Base-by-base conservation (phyloP, 2,797 vertebrate genomes). In the Crocodylus rhombifer region DNA sequence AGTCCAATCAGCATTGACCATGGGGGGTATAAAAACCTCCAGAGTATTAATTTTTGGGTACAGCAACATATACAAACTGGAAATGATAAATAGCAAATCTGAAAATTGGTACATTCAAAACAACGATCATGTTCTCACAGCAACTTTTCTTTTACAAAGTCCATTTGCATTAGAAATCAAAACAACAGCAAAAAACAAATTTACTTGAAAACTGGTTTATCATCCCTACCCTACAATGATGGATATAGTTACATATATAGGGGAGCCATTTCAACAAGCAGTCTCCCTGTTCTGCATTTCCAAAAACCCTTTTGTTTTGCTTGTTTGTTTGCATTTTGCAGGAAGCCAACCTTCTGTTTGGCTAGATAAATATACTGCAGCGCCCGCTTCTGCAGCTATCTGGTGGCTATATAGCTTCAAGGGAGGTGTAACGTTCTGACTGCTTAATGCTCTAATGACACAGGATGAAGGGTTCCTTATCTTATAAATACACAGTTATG, bases 401-500 rank as follows among this genome's bases (percentile, higher is more conserved):
- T 83, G 82, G 89, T 75, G 57, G 77, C 81, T 80, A 21, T 69
- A 28, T 9, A 20, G n/a, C 77, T 86, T 60, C 2, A 1, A 58
- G 87, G 69, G 30, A 20, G 4, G 30, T 64, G 15, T 18, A 61
- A 60, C 30, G 25, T 84, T 88, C 67, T 87, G 58, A 10, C 80
- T 62, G 74, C 23, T 64, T 91, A 71, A 87, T 89, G 57, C 76
- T 92, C 55, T 84, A 85, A 92, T 65, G n/a, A 9, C 0, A 1
- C 86, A 78, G 83, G 90, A 93, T 56, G 14, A 36, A 82, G 79
- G 86, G 64, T 64, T 94, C 81, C 55, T 57, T 61, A 2, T 86
- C 80, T 77, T 92, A 61, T 89, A 95, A 95, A 93, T 77, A 92
- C 26, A 57, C 30, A 83, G 30, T 95, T 93, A 92, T 17, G 15